Evolutionary conservation across 2,888 invertebrate genomes (phyloP), one percentile per base, ranked within the genome.

Genomic region (Mactromeris polynyma): DNA sequence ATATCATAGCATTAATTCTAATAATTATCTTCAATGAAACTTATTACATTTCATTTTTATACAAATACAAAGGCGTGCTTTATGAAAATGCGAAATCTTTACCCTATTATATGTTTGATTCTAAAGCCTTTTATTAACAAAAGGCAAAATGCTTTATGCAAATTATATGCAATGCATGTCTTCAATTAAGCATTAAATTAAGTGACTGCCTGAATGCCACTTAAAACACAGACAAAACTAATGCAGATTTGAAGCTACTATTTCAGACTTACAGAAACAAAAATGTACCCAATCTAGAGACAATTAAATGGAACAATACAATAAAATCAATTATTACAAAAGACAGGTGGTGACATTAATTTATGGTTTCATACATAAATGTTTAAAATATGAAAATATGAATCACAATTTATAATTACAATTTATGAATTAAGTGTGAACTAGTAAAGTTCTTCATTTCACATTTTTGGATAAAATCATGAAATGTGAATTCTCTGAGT

Each of bases 261-360:
- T 36, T 17, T 73, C 14, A 36, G 36, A 73, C 73, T 73, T 73
- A 73, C 73, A 36, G 73, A 36, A 33, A 73, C 33, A 73, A 33
- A 73, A 17, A 73, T 73, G 73, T 73, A 73, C 7, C 73, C 73
- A 17, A 73, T 73, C 73, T 73, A 33, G 36, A 73, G 31, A 19
- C 4, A 36, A 58, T 58, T 58, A 9, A 51, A 51, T 51, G 51
- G n/a, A 2, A 51, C 51, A 51, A 26, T 2, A 64, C 1, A 26
- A 26, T 26, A 26, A 64, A 21, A 64, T 64, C 6, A 11, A 46
- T 46, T 46, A 46, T 46, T 46, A 46, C 1, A 40, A 40, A n/a
- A n/a, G n/a, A 40, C 40, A 40, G 40, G 40, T 46, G 46, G 17
- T 46, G 17, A 46, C 46, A 46, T 46, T 46, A 46, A 17, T 46